phyloP scores from a whole-genome alignment of 2,888 invertebrate species.

The Rotaria macrura region DNA sequence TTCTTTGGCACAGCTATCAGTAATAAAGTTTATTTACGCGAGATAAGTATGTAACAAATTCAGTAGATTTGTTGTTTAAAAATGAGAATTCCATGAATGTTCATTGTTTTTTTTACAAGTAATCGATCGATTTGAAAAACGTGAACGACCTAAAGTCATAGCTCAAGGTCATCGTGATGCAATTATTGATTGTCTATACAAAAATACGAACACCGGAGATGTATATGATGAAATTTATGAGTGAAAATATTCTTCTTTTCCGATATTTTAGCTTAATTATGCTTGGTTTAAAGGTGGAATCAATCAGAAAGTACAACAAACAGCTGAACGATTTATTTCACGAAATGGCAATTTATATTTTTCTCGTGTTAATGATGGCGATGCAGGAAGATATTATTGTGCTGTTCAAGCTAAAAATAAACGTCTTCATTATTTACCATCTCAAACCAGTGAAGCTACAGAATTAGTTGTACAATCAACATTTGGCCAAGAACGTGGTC shows the following conservation, averaged over 20 bases:
- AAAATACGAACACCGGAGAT: constrained; percentile 31
- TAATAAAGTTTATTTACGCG: constrained; percentile 28
- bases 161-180: constrained; percentile 30
- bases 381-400: constrained; percentile 33
- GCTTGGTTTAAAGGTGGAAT: constrained; percentile 31
- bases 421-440: constrained; percentile 27
- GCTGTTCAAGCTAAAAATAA: constrained; percentile 31
- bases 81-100: not conserved
- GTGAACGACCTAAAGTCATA: constrained; percentile 31
- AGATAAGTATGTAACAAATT: constrained; percentile 1
- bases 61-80: not conserved
- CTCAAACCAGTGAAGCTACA: constrained; percentile 32
- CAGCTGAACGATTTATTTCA: constrained; percentile 32
- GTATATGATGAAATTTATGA: not conserved
- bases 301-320: constrained; percentile 34
- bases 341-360: constrained; percentile 33
- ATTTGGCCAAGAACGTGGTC: constrained; percentile 28
- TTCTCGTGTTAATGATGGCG: constrained; percentile 32
- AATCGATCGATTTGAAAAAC: constrained; percentile 28
- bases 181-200: constrained; percentile 32
- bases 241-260: not conserved
- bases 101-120: not conserved
- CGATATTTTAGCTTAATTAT: constrained; percentile 22
- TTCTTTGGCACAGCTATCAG: constrained; percentile 27
- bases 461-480: constrained; percentile 26